These are phyloP conservation scores for Muscicapa striata DNA, from an alignment of 2,797 vertebrate genomes.

Conservation along the genomic window DNA sequence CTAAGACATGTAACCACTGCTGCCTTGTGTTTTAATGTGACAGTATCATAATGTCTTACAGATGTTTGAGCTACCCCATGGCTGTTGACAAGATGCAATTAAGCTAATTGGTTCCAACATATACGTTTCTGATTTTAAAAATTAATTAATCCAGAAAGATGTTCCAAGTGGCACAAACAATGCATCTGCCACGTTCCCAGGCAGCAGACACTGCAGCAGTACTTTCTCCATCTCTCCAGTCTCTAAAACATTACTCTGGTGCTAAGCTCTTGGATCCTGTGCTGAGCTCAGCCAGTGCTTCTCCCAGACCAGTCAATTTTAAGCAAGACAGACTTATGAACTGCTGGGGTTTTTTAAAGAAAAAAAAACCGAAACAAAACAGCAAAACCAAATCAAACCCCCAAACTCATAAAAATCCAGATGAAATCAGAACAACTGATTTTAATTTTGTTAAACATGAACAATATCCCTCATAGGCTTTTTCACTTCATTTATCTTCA, in stretches of 20 bases:
- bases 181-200: not conserved
- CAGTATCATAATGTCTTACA: not conserved
- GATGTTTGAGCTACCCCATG: not conserved
- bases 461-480: not conserved
- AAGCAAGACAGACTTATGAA: not conserved
- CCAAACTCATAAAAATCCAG: not conserved
- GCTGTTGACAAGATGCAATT: not conserved
- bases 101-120: not conserved
- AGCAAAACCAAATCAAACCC: not conserved
- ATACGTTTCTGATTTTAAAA: not conserved
- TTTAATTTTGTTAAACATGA: not conserved
- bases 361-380: not conserved
- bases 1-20: not conserved
- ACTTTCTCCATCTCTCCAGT: not conserved
- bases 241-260: not conserved
- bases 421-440: not conserved
- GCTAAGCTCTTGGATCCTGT: not conserved
- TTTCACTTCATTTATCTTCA: not conserved
- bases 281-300: not conserved
- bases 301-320: not conserved
- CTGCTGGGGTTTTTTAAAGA: not conserved
- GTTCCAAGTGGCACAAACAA: not conserved
- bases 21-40: not conserved
- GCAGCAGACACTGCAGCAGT: not conserved
- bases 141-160: not conserved